Conservation (phyloP, 2,888 invertebrate genomes). For the Gortyna flavago region DNA sequence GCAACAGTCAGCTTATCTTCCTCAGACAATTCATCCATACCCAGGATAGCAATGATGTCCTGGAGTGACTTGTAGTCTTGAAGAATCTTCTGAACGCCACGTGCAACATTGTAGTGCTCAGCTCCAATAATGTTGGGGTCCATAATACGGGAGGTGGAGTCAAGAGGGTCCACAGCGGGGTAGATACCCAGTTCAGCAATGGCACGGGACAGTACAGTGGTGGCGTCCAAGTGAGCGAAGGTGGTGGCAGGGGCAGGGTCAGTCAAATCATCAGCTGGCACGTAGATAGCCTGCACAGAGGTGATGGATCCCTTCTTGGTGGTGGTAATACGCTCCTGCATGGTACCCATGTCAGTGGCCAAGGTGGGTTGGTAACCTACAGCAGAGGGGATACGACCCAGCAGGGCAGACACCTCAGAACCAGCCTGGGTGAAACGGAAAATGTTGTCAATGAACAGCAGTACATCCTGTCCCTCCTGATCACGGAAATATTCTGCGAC, state of each 20-base stretch:
- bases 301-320: constrained; percentile 99
- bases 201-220: constrained; percentile 97
- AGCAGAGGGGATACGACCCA: constrained; percentile 98
- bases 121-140: constrained; percentile 97
- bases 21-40: constrained; percentile 96
- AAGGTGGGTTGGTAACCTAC: constrained; percentile 99
- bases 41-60: constrained; percentile 98
- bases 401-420: constrained; percentile 96
- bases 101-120: constrained; percentile 97
- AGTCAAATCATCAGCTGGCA: constrained; percentile 98
- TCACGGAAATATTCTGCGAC: constrained; percentile 99
- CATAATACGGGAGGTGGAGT: constrained; percentile 98
- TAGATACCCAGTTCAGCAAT: constrained; percentile 98
- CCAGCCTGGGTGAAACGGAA: constrained; percentile 98
- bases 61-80: constrained; percentile 94
- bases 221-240: constrained; percentile 98
- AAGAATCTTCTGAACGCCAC: constrained; percentile 97
- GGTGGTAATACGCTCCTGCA: constrained; percentile 99
- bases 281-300: constrained; percentile 98
- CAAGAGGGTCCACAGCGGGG: constrained; percentile 98
- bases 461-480: constrained; percentile 97
- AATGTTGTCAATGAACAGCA: constrained; percentile 99
- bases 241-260: constrained; percentile 99
- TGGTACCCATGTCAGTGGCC: constrained; percentile 99
- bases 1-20: constrained; percentile 98